Base-by-base conservation (phyloP, 2,113 vertebrate genomes). In the Microtus pennsylvanicus region DNA sequence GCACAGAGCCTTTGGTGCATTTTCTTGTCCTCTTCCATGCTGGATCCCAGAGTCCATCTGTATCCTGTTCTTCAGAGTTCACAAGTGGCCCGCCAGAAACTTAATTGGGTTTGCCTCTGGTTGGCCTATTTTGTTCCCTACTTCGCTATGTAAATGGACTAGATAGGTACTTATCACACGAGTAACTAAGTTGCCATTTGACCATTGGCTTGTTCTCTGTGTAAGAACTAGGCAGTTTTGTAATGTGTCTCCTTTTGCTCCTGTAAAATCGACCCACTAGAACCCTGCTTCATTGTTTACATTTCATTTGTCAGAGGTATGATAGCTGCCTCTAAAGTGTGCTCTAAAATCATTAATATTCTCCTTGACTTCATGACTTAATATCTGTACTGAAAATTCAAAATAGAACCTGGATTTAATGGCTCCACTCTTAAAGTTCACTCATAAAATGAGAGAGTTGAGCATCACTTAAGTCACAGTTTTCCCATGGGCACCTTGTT, bases 221-320 rank as follows among this genome's bases (percentile, higher is more conserved):
- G 28, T 47, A 58, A 93, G 90, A 88, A 35, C 22, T 35, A 42
- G 21, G 30, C 38, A 1, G 24, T 52, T 77, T 93, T 93, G 4
- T 72, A 35, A 61, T 9, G 12, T 11, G 12, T 12, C 21, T 80
- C 30, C 10, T 14, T 2, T 58, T 21, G 55, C 19, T 21, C 55
- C 55, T 19, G 1, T 0, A 8, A 50, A 83, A 28, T 50, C 14
- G 42, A 5, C 55, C 26, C 45, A 76, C 30, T 65, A 42, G 45
- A 52, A 13, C 4, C 30, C 58, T 47, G n/a, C 77, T 78, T 90
- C 9, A 47, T 38, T 85, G 38, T 50, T 63, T 89, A 7, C 11
- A 42, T 93, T 85, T 72, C 8, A 50, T 93, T 85, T 72, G 58
- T 91, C 61, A 74, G 87, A 92, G 85, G 13, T 63, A 24, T 87